Evolutionary conservation across 1,140 invertebrate species (phyloP), one percentile per base, ranked within the genome.

Genomic region (Drosophila pachea): DNA sequence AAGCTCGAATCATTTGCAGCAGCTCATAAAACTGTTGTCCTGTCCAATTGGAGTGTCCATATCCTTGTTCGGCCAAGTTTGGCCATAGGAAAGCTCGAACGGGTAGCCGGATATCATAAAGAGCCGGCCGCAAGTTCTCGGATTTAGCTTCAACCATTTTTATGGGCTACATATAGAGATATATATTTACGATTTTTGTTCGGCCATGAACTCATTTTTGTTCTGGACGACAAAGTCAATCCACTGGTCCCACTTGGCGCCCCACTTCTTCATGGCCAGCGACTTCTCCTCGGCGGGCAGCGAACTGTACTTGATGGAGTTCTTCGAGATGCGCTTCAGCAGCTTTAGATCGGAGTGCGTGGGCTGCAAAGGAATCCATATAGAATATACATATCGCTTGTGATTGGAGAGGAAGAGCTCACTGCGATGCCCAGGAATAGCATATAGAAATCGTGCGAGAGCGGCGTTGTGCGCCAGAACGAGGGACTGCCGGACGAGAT

Each of bases 381-480:
- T 22, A 22, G 22, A 22, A 22, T 22, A 22, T 3, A 22, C 3
- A 22, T 22, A 3, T 22, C 22, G 22, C 22, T 3, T 22, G 22
- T 22, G 22, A 22, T 22, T 22, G 1, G 22, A 22, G 22, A 3
- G 22, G 22, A 22, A 22, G 6, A 2, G 45, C 50, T 48, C 1
- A 68, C 66, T 45, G 94, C 93, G 8, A 96, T 92, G 0, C 92
- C 95, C 87, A 96, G 92, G 66, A 97, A 97, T 0, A 93, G 92
- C 66, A 94, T 92, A 78, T 96, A 97, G 72, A 95, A 95, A 76
- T 97, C 96, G 75, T 96, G 94, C 11, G 94, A 94, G 0, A 97
- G 84, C 0, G 92, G 94, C 49, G 90, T 89, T 0, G 94, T 92
- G 0, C 92, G 93, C 95, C 95, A 97, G 2, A 93, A 90, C 0